These are phyloP conservation scores for Synanthedon formicaeformis DNA, from an alignment of 2,888 invertebrate genomes.

Conservation along the genomic window DNA sequence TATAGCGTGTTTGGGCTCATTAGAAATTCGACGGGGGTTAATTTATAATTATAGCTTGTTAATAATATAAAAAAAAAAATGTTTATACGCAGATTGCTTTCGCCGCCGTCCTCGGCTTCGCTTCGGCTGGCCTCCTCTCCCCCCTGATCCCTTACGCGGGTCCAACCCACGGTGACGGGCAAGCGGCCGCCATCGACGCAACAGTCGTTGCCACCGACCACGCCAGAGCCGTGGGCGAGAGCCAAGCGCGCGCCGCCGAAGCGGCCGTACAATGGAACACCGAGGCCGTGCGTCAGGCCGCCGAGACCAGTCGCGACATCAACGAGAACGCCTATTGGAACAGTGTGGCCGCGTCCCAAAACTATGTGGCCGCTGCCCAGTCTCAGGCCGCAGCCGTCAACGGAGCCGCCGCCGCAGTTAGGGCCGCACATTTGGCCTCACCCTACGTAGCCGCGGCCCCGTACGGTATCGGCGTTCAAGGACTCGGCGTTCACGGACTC, in stretches of 20 bases:
- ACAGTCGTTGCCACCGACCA: conserved; percentile 48
- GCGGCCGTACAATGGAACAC: conserved; percentile 48
- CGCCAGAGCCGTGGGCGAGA: conserved; percentile 43
- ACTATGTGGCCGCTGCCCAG: conserved; percentile 55
- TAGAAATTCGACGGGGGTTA: too few species aligned
- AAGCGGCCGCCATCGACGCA: conserved; percentile 59
- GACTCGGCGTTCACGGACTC: conserved; percentile 4
- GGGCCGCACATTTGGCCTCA: conserved; percentile 20
- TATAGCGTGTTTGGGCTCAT: too few species aligned
- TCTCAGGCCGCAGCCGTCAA: conserved; percentile 50
- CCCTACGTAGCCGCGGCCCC: conserved; percentile 13
- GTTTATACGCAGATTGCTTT: conserved; percentile 42
- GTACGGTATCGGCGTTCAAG: conserved; percentile 14
- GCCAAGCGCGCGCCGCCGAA: conserved; percentile 49
- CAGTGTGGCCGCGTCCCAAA: conserved; percentile 49
- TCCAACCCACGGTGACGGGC: conserved; percentile 53
- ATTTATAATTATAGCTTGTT: not conserved
- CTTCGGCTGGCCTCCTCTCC: conserved; percentile 49
- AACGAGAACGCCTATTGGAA: conserved; percentile 62
- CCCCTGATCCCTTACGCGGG: conserved; percentile 31
- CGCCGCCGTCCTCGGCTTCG: conserved; percentile 63
- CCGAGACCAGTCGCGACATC: conserved; percentile 48
- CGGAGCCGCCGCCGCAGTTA: conserved; percentile 35
- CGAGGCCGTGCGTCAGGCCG: conserved; percentile 41
- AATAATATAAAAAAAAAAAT: too few species aligned